Percentiles rank a stretch among this genome's conserved stretches.
Conservation (phyloP, 1,140 invertebrate species). For the Drosophila seguyi region DNA sequence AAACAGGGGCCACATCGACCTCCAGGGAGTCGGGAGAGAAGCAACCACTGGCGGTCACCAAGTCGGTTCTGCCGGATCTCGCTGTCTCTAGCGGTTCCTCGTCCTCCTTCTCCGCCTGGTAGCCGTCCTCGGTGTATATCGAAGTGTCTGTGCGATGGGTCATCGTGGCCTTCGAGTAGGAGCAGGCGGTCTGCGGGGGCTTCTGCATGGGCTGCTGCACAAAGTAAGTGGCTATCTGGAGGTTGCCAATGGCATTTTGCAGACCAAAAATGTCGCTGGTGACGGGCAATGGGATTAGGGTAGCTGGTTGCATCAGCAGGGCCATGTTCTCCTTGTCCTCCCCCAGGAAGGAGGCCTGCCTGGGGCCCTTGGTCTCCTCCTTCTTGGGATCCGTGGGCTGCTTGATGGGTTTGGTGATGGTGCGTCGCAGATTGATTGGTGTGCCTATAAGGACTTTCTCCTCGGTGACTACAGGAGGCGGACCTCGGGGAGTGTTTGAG, state of each 20-base stretch:
- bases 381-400: constrained; percentile 20
- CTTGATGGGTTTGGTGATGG: constrained; percentile 70
- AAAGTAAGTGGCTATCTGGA: constrained; percentile 80
- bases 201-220: constrained; percentile 71
- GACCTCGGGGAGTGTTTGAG: constrained; percentile 34
- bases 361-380: constrained; percentile 5
- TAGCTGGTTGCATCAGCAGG: constrained; percentile 85
- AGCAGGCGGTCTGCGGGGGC: constrained; percentile 42
- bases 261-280: constrained; percentile 80
- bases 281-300: constrained; percentile 82
- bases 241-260: constrained; percentile 80
- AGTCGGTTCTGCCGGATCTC: constrained; percentile 23
- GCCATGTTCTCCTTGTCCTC: constrained; percentile 78
- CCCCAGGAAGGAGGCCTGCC: constrained; percentile 3
- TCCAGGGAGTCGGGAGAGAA: constrained; percentile 72
- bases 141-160: constrained; percentile 76
- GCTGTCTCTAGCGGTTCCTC: constrained; percentile 38
- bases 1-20: constrained; percentile 27
- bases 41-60: constrained; percentile 54
- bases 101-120: constrained; percentile 74
- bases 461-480: constrained; percentile 46
- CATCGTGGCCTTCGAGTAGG: constrained; percentile 65
- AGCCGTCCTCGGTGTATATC: constrained; percentile 76
- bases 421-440: constrained; percentile 80
- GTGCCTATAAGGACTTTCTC: constrained; percentile 82